These are phyloP conservation scores for Diabrotica undecimpunctata DNA, from an alignment of 1,140 invertebrate genomes.

Conservation along the genomic window DNA sequence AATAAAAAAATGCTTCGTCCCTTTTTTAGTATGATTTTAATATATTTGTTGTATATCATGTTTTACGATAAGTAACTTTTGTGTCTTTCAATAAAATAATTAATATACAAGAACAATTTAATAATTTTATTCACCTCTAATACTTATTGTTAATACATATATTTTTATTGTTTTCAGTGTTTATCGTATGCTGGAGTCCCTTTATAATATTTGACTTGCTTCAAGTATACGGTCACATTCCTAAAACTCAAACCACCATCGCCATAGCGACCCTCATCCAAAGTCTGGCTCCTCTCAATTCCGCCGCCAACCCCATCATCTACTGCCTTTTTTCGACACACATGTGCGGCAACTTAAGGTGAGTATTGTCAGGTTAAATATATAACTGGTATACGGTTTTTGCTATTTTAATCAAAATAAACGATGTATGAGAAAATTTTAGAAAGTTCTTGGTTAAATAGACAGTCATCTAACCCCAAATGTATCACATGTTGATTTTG, in stretches of 20 bases:
- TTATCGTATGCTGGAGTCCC: constrained; percentile 93
- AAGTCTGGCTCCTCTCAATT: constrained; percentile 88
- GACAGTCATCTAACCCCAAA: no score
- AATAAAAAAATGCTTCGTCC: no score
- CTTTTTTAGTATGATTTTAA: no score
- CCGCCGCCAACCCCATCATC: constrained; percentile 91
- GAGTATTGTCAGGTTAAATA: constrained; percentile 21
- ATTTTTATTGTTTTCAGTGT: constrained; percentile 60
- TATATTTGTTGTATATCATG: no score
- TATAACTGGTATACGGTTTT: neutral
- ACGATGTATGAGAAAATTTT: neutral
- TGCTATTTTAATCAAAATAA: neutral
- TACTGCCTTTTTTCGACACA: constrained; percentile 92
- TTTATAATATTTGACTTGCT: constrained; percentile 92
- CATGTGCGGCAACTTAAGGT: constrained; percentile 84
- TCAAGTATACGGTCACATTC: constrained; percentile 84
- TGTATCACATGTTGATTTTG: no score
- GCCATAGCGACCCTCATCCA: constrained; percentile 90
- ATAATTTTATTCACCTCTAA: no score
- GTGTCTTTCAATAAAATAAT: no score
- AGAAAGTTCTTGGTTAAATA: no score
- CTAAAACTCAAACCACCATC: constrained; percentile 72
- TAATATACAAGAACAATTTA: no score
- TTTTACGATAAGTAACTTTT: no score
- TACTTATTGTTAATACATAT: neutral